Percentiles rank a stretch among this genome's conserved stretches.
phyloP scores from a whole-genome alignment of 1,140 invertebrate genomes.

The honey bee (Apis mellifera) region DNA sequence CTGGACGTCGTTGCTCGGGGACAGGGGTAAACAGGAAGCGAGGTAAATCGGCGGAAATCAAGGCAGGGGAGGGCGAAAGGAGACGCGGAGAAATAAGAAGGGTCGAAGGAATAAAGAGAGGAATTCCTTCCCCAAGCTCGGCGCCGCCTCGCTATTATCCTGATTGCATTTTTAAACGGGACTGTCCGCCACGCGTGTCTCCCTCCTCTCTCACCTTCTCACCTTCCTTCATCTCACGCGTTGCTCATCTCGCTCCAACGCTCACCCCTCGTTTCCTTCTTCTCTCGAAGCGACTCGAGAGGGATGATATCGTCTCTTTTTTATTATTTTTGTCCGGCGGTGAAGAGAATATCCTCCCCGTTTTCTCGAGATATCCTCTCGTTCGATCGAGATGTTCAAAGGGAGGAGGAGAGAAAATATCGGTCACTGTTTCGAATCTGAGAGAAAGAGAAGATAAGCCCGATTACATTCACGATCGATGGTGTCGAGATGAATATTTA shows the following conservation, averaged over 20 bases:
- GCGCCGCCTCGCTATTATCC: conserved; percentile 66
- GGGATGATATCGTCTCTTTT: not conserved
- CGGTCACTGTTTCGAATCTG: not conserved
- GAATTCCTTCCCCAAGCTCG: conserved; percentile 38
- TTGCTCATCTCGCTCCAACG: conserved; percentile 23
- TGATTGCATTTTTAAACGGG: conserved; percentile 70
- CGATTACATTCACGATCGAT: conserved; percentile 9
- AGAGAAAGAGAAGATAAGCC: not conserved
- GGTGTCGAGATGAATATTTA: conserved; percentile 4
- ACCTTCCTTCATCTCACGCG: conserved; percentile 4
- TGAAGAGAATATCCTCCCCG: not conserved
- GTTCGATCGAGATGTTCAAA: too few species aligned
- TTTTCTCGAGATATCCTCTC: not conserved
- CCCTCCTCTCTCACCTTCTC: not conserved
- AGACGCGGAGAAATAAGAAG: conserved; percentile 6
- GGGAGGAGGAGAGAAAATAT: not conserved
- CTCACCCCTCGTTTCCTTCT: conserved; percentile 19
- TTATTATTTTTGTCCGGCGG: not conserved
- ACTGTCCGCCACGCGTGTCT: conserved; percentile 7
- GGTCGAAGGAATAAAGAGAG: conserved; percentile 50
- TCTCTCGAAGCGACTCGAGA: not conserved
- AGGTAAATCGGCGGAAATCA: conserved; percentile 28
- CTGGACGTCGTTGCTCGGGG: conserved; percentile 47
- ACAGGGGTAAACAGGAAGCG: conserved; percentile 37
- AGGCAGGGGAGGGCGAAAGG: not conserved